phyloP scores from a whole-genome alignment of 2,797 vertebrate genomes.

The Bradypodion ventrale region DNA sequence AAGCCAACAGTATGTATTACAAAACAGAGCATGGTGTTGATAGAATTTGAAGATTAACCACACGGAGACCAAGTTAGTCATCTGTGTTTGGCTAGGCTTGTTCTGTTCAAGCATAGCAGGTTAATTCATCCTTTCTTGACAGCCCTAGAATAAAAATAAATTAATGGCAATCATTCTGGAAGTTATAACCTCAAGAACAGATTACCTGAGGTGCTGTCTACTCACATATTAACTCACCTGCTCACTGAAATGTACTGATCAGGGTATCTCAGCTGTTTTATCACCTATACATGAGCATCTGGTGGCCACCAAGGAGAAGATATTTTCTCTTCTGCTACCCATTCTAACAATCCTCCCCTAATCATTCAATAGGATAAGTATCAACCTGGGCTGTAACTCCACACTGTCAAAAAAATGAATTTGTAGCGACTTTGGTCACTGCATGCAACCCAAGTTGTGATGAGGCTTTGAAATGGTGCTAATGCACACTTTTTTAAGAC shows the following conservation, averaged over 20 bases:
- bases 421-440: too few relatives aligned
- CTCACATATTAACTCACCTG: background rate
- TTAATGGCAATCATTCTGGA: background rate
- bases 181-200: background rate
- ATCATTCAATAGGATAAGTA: background rate
- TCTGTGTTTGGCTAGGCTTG: slow-evolving; percentile 46
- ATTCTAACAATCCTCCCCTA: background rate
- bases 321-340: background rate
- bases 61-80: slow-evolving; percentile 52
- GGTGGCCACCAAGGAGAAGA: background rate
- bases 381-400: background rate
- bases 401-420: too few relatives aligned
- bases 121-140: slow-evolving; percentile 18
- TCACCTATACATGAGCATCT: background rate
- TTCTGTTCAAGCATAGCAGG: slow-evolving; percentile 26
- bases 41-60: slow-evolving; percentile 52
- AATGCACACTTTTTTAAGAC: too few relatives aligned
- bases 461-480: too few relatives aligned
- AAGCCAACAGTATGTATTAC: slow-evolving; percentile 52
- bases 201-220: background rate
- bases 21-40: slow-evolving; percentile 46
- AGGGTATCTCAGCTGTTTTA: background rate
- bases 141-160: slow-evolving; percentile 24
- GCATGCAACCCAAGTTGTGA: too few relatives aligned
- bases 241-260: background rate